phyloP scores from a whole-genome alignment of 1,140 invertebrate genomes.

The Lordiphosa stackelbergi region DNA sequence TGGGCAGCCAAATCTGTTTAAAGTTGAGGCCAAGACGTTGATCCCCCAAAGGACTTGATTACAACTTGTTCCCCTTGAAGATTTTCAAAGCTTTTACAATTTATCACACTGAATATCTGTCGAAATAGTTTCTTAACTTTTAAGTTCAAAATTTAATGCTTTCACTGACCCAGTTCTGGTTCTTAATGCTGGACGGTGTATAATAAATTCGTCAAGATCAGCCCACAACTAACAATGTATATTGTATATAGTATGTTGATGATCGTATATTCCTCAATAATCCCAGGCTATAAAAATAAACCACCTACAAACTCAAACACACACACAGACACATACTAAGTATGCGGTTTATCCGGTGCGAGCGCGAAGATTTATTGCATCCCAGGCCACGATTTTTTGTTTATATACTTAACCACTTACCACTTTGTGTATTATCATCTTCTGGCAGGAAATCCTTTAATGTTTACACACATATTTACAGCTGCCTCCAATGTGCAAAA shows the following conservation, averaged over 20 bases:
- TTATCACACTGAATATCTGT: no score
- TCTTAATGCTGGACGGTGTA: no score
- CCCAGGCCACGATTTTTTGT: conserved; percentile 30
- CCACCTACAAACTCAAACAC: conserved; percentile 25
- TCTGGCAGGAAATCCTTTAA: conserved; percentile 37
- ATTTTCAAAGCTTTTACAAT: no score
- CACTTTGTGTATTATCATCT: conserved; percentile 12
- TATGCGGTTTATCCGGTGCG: conserved; percentile 8
- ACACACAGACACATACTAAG: conserved; percentile 9
- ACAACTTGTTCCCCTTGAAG: no score
- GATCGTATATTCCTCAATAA: conserved; percentile 20
- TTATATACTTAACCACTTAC: conserved; percentile 5
- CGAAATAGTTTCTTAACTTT: no score
- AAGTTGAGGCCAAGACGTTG: no score
- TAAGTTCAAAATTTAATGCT: no score
- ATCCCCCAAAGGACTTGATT: no score
- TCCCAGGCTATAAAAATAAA: conserved; percentile 29
- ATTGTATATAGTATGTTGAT: conserved; percentile 1
- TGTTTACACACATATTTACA: background rate
- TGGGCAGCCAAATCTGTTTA: no score
- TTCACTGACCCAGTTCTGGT: no score
- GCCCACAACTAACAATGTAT: conserved; percentile 6
- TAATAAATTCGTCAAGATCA: no score
- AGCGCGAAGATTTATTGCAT: conserved; percentile 35
- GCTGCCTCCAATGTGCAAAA: conserved; percentile 12